Conservation (phyloP, 2,797 vertebrate species). For the Argentina silus region DNA sequence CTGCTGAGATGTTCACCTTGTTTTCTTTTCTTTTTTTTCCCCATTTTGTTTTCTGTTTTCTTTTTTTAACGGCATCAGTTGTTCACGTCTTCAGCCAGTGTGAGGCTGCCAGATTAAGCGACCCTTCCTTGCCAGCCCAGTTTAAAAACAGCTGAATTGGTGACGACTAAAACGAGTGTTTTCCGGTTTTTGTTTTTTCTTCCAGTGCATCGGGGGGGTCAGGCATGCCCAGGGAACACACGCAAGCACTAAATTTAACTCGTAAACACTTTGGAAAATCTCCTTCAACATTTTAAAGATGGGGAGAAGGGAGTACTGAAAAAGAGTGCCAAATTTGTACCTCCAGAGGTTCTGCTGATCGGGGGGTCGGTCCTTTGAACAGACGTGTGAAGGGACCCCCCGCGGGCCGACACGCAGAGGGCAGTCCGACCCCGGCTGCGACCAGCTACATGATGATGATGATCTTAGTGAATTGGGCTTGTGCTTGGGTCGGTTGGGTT, state of each 20-base stretch:
- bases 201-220: constrained; percentile 12
- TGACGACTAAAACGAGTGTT: constrained; percentile 33
- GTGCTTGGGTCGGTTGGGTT: constrained; percentile 21
- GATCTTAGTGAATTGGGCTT: constrained; percentile 18
- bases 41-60: constrained; percentile 27
- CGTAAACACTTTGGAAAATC: constrained; percentile 47
- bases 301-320: constrained; percentile 67
- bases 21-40: constrained; percentile 6
- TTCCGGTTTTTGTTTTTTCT: background rate
- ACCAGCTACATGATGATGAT: constrained; percentile 8
- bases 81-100: constrained; percentile 45
- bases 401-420: constrained; percentile 15
- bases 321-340: constrained; percentile 86
- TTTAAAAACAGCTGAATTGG: constrained; percentile 73
- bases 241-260: constrained; percentile 67
- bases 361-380: constrained; percentile 75
- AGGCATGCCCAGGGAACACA: constrained; percentile 52
- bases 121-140: constrained; percentile 74
- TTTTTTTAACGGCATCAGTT: constrained; percentile 41
- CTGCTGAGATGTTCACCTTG: constrained; percentile 62
- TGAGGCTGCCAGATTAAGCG: constrained; percentile 38
- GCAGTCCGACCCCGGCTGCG: background rate
- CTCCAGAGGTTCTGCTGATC: constrained; percentile 47
- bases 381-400: constrained; percentile 53
- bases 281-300: constrained; percentile 56